phyloP scores from a whole-genome alignment of 2,113 vertebrate species.

The Acanthochromis polyacanthus region DNA sequence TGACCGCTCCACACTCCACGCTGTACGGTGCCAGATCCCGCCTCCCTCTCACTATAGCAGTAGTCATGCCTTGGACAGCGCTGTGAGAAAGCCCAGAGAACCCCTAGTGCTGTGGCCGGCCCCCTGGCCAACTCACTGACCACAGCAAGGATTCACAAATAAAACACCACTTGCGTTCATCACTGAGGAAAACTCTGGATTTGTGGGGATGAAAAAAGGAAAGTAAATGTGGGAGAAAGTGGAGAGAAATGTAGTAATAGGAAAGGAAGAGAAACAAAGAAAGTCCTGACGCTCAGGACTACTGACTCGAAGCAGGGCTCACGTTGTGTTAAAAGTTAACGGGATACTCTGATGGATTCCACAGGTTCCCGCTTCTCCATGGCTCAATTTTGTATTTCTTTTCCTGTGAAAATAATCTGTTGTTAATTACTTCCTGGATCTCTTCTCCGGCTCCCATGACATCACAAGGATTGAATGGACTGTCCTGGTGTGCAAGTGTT shows the following conservation, averaged over 20 bases:
- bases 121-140: constrained; percentile 59
- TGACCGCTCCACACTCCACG: constrained; percentile 74
- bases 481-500: constrained; percentile 51
- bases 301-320: constrained; percentile 52
- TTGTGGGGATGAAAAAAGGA: constrained; percentile 29
- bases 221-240: constrained; percentile 21
- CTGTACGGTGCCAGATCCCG: constrained; percentile 74
- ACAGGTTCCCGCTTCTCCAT: constrained; percentile 52
- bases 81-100: constrained; percentile 78
- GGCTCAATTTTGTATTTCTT: constrained; percentile 27
- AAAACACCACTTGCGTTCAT: constrained; percentile 50
- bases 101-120: constrained; percentile 41
- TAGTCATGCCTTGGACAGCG: constrained; percentile 75
- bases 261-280: constrained; percentile 13
- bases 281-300: constrained; percentile 20
- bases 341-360: constrained; percentile 56
- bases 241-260: neutral
- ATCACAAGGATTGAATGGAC: constrained; percentile 55
- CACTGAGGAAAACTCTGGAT: constrained; percentile 46
- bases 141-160: constrained; percentile 72
- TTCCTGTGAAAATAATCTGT: constrained; percentile 67
- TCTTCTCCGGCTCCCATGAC: constrained; percentile 63
- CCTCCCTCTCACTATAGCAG: constrained; percentile 70
- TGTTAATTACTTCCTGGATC: constrained; percentile 71
- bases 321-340: constrained; percentile 40